phyloP scores from a whole-genome alignment of 2,888 invertebrate genomes.

The Amphimallon solstitiale region DNA sequence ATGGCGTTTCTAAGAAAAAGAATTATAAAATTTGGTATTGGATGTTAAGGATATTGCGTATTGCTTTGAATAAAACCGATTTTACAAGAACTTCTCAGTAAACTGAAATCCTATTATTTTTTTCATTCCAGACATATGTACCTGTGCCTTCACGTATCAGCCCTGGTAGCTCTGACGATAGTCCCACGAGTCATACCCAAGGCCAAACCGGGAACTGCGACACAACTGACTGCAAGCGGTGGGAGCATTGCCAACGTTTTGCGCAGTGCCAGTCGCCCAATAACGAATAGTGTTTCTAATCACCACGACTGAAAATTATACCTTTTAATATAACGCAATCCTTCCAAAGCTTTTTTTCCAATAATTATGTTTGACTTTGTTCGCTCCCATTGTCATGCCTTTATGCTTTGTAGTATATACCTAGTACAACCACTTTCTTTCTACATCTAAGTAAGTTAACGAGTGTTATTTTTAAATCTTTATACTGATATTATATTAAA shows the following conservation, averaged over 20 bases:
- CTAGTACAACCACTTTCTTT: not conserved
- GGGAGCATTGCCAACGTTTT: constrained; percentile 57
- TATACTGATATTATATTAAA: too few species aligned
- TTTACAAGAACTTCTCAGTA: too few species aligned
- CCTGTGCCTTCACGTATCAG: constrained; percentile 62
- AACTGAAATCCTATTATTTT: too few species aligned
- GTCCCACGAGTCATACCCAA: constrained; percentile 59
- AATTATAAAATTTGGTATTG: too few species aligned
- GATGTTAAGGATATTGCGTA: too few species aligned
- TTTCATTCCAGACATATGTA: constrained; percentile 59
- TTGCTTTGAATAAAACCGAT: too few species aligned
- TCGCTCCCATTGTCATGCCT: not conserved
- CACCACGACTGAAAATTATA: constrained; percentile 56
- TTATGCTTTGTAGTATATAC: constrained; percentile 1
- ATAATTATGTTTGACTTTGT: not conserved
- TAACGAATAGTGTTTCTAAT: constrained; percentile 56
- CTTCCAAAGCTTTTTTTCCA: constrained; percentile 9
- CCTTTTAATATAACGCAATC: not conserved
- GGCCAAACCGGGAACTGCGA: constrained; percentile 46
- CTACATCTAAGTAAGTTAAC: not conserved
- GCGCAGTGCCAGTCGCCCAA: constrained; percentile 55
- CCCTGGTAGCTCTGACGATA: constrained; percentile 55
- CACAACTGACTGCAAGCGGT: constrained; percentile 47
- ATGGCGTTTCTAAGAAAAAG: too few species aligned
- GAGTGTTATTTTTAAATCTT: too few species aligned